A percentile compares a stretch with the other conserved stretches of the same genome.
Evolutionary conservation across 1,140 invertebrate genomes (phyloP).

Genomic region (Lysiphlebus fabarum): DNA sequence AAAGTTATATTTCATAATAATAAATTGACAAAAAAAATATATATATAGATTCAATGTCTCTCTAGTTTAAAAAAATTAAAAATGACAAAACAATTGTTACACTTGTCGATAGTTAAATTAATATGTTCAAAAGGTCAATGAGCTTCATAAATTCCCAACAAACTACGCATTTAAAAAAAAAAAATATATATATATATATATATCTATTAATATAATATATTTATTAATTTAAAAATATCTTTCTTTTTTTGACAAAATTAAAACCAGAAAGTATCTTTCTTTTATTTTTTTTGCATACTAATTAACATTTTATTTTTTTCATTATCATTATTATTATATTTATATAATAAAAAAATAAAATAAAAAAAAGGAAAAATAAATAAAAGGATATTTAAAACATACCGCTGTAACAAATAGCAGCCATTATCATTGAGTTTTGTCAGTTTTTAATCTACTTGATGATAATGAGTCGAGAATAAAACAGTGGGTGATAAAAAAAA

Average conservation of each 20-base stretch:
- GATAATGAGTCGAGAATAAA: not conserved
- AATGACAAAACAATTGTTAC: too few relatives aligned
- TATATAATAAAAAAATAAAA: not conserved
- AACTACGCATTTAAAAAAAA: too few relatives aligned
- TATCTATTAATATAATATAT: too few relatives aligned
- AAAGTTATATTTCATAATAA: too few relatives aligned
- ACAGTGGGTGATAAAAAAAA: not conserved
- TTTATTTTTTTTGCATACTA: not conserved
- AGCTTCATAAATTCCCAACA: too few relatives aligned
- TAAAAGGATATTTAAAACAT: conserved; percentile 14
- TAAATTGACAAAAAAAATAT: not conserved
- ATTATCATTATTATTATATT: too few relatives aligned
- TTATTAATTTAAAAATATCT: too few relatives aligned
- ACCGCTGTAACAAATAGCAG: conserved; percentile 45
- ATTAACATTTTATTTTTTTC: not conserved
- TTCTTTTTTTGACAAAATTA: too few relatives aligned
- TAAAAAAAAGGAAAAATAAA: not conserved
- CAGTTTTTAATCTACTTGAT: conserved; percentile 3
- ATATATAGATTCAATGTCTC: not conserved
- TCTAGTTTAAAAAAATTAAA: too few relatives aligned
- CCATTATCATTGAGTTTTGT: conserved; percentile 36
- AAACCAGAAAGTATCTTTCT: not conserved
- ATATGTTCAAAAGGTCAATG: too few relatives aligned
- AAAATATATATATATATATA: too few relatives aligned
- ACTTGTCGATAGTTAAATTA: too few relatives aligned